Conservation (phyloP, 2,113 vertebrate species). For the Brachyistius frenatus region DNA sequence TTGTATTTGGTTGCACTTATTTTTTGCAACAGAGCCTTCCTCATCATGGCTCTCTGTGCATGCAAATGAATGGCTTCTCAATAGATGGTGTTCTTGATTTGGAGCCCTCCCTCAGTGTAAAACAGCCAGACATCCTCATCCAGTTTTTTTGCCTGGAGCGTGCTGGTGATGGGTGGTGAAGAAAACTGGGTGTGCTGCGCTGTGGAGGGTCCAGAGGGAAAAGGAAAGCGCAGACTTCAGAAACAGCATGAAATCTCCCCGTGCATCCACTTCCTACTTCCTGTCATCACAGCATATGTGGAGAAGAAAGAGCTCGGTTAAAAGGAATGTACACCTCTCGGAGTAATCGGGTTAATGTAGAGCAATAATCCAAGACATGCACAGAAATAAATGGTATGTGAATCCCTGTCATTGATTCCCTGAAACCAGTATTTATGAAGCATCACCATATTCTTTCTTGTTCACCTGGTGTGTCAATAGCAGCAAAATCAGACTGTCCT, state of each 20-base stretch:
- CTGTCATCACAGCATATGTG: slow-evolving; percentile 27
- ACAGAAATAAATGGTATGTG: slow-evolving; percentile 9
- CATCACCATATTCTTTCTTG: too few relatives aligned
- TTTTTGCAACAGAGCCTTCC: not conserved
- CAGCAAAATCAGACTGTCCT: too few relatives aligned
- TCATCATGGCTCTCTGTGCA: not conserved
- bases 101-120: not conserved
- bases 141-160: slow-evolving; percentile 14
- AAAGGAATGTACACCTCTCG: slow-evolving; percentile 7
- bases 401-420: not conserved
- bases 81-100: slow-evolving; percentile 12
- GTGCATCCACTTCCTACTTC: slow-evolving; percentile 23
- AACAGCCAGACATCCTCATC: slow-evolving; percentile 32
- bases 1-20: not conserved
- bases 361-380: slow-evolving; percentile 6
- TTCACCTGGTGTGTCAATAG: too few relatives aligned
- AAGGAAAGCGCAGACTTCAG: slow-evolving; percentile 21
- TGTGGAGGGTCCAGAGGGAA: slow-evolving; percentile 40
- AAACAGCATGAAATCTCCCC: slow-evolving; percentile 26
- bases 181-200: not conserved
- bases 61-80: slow-evolving; percentile 20
- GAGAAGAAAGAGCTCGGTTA: slow-evolving; percentile 3
- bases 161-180: slow-evolving; percentile 1
- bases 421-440: not conserved
- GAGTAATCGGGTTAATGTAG: slow-evolving; percentile 9